These are phyloP conservation scores for Reticulitermes speratus DNA, from an alignment of 1,140 invertebrate species.

Conservation along the genomic window DNA sequence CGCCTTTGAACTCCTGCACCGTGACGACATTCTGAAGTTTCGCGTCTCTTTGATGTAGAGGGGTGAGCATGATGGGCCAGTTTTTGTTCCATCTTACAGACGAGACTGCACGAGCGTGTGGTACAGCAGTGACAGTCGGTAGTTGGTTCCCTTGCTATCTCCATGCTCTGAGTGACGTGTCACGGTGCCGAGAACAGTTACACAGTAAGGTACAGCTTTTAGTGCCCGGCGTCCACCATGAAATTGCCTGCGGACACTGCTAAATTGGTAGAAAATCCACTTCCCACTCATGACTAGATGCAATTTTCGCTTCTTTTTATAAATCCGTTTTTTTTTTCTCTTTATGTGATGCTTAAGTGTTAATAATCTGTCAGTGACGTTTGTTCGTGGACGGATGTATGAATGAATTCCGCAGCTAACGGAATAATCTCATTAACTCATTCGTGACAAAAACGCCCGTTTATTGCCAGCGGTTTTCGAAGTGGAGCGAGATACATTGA, in stretches of 20 bases:
- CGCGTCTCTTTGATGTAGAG: too few species aligned
- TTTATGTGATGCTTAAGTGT: too few species aligned
- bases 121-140: background rate
- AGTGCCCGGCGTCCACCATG: background rate
- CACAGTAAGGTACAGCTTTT: background rate
- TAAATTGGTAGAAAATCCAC: background rate
- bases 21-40: too few species aligned
- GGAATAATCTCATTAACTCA: too few species aligned
- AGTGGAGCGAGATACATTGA: too few species aligned
- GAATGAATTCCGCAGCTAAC: too few species aligned
- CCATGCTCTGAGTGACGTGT: background rate
- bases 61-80: background rate
- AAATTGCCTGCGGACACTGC: background rate
- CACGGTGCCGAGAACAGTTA: background rate
- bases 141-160: background rate
- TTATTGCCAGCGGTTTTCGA: too few species aligned
- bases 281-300: background rate
- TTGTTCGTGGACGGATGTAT: too few species aligned
- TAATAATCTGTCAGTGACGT: too few species aligned
- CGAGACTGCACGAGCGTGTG: background rate
- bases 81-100: background rate
- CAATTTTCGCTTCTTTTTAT: background rate
- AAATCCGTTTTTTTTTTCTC: too few species aligned
- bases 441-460: too few species aligned
- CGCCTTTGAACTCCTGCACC: too few species aligned